A percentile compares a stretch with the other conserved stretches of the same genome.
phyloP scores from a whole-genome alignment of 2,797 vertebrate species.

The Phalloptychus januarius region DNA sequence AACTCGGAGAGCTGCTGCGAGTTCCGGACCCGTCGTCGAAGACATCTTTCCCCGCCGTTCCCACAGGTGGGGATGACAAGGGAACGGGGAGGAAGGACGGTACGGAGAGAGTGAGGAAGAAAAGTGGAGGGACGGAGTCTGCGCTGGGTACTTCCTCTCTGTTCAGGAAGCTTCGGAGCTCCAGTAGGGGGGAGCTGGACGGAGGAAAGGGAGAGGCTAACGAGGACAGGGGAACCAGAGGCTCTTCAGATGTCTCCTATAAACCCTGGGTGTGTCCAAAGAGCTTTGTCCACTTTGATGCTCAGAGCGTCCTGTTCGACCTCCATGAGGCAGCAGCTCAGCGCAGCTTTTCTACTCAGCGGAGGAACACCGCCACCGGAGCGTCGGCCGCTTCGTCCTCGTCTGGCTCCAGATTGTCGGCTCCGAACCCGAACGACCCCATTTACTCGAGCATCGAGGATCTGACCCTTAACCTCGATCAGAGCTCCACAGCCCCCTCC shows the following conservation, averaged over 20 bases:
- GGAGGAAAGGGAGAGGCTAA: slow-evolving; percentile 69
- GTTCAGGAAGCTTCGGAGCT: slow-evolving; percentile 87
- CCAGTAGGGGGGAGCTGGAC: slow-evolving; percentile 80
- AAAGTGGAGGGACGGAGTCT: slow-evolving; percentile 80
- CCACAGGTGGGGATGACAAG: slow-evolving; percentile 64
- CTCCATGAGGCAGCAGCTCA: slow-evolving; percentile 85
- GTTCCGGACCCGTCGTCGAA: slow-evolving; percentile 51
- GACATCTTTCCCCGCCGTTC: slow-evolving; percentile 49
- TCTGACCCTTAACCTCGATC: slow-evolving; percentile 70
- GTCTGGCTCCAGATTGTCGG: slow-evolving; percentile 72
- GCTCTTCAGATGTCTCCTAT: slow-evolving; percentile 54
- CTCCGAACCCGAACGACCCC: slow-evolving; percentile 72
- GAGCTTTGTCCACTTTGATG: slow-evolving; percentile 91
- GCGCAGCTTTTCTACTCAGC: slow-evolving; percentile 78
- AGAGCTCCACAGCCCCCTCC: slow-evolving; percentile 37
- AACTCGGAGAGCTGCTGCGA: slow-evolving; percentile 76
- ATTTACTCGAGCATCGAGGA: slow-evolving; percentile 88
- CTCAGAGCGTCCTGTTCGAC: slow-evolving; percentile 92
- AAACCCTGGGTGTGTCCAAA: slow-evolving; percentile 87
- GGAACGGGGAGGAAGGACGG: slow-evolving; percentile 68
- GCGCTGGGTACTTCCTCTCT: slow-evolving; percentile 88
- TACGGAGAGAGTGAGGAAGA: slow-evolving; percentile 82
- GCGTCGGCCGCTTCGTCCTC: slow-evolving; percentile 88
- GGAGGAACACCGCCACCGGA: slow-evolving; percentile 91
- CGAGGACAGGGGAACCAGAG: slow-evolving; percentile 70